These are phyloP conservation scores for Melieria crassipennis DNA, from an alignment of 2,888 invertebrate species.

Conservation along the genomic window DNA sequence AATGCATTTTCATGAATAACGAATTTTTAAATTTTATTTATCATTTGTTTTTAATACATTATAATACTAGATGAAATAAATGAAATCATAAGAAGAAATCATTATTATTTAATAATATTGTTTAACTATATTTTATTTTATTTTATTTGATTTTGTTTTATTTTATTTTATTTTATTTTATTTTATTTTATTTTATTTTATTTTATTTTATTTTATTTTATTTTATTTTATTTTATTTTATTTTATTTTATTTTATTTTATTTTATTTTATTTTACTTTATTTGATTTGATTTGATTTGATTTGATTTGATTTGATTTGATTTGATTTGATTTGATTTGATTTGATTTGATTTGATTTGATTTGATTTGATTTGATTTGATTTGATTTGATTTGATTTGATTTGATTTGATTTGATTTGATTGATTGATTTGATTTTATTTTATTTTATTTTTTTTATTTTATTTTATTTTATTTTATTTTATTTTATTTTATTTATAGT, in stretches of 20 bases:
- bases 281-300: no score
- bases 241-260: constrained; percentile 5
- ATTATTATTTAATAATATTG: neutral
- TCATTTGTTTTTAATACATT: no score
- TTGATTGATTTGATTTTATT: constrained; percentile 2
- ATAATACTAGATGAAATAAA: no score
- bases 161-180: neutral
- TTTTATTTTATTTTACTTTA: neutral
- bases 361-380: no score
- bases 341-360: no score
- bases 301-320: no score
- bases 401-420: no score
- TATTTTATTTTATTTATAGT: neutral
- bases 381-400: no score
- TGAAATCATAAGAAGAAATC: no score
- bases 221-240: constrained; percentile 4
- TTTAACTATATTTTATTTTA: neutral
- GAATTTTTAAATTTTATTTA: no score
- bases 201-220: constrained; percentile 47
- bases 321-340: no score
- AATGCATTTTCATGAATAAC: no score
- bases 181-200: constrained; percentile 8
- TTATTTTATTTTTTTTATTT: constrained; percentile 6
- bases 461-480: neutral
- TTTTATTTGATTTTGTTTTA: neutral